Evolutionary conservation across 2,113 vertebrate genomes (phyloP), one percentile per base, ranked within the genome.

Genomic region (Octodon degus): DNA sequence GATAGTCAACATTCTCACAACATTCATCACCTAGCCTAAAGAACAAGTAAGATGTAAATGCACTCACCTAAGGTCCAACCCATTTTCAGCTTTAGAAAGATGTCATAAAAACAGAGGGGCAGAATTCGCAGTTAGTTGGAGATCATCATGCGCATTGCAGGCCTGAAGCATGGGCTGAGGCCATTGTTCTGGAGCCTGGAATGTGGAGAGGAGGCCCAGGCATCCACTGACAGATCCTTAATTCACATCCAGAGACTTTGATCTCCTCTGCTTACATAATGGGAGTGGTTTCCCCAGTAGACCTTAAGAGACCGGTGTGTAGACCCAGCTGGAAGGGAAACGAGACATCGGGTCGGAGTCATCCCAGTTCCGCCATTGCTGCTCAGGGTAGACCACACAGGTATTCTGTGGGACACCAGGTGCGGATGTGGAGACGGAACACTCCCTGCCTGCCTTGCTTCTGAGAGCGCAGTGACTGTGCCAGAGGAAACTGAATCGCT

Each of bases 261-360:
- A 30, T 67, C 85, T 85, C n/a, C 76, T 90, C 79, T 92, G 60
- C 87, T 34, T 79, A 37, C 20, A 9, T 91, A n/a, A 40, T 14
- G 22, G 67, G n/a, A 88, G 25, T 58, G 27, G 67, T 77, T 40
- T 47, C 50, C 37, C 30, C 11, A 25, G 40, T 37, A 65, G 25
- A 58, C 58, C n/a, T 47, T 10, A 93, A 50, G 82, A 85, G 63
- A 20, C 55, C 67, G 17, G 2, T 19, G 24, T 40, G 58, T 34
- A 53, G 14, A 14, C 58, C 34, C 30, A 24, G 5, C 12, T 81
- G 40, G 55, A 65, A 81, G 37, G 40, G 20, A 84, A 68, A 32
- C 25, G 68, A 82, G 20, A 47, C 22, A 27, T 14, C 53, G 72
- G 8, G 24, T 60, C 22, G 24, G 53, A 17, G 0, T 83, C n/a